A percentile compares a stretch with the other conserved stretches of the same genome.
These are phyloP conservation scores for Lordiphosa clarofinis DNA, from an alignment of 1,140 invertebrate genomes.

Conservation along the genomic window DNA sequence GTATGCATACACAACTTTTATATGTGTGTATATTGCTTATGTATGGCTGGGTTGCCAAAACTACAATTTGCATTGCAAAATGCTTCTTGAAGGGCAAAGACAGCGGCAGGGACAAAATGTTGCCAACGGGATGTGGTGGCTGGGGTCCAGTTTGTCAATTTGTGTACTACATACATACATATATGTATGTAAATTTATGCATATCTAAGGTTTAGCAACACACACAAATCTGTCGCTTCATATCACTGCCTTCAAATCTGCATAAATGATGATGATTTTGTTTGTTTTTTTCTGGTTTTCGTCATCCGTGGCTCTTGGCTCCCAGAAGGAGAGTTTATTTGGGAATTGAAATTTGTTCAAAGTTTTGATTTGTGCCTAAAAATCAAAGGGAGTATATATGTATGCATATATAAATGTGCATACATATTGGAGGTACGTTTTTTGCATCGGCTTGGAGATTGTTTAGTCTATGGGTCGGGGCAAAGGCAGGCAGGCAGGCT, in stretches of 20 bases:
- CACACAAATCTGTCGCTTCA: slow-evolving; percentile 14
- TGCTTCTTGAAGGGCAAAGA: slow-evolving; percentile 21
- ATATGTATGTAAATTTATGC: slow-evolving; percentile 42
- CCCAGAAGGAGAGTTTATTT: slow-evolving; percentile 46
- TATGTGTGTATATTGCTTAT: slow-evolving; percentile 23
- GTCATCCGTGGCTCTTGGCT: slow-evolving; percentile 40
- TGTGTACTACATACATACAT: slow-evolving; percentile 13
- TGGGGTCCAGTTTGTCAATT: slow-evolving; percentile 26
- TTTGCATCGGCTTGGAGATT: not conserved
- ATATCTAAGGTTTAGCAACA: slow-evolving; percentile 36
- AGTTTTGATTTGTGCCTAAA: slow-evolving; percentile 40
- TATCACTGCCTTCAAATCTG: slow-evolving; percentile 66
- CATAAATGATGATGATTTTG: slow-evolving; percentile 72
- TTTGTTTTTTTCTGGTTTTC: slow-evolving; percentile 40
- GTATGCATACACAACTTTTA: not conserved
- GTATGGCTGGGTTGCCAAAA: slow-evolving; percentile 40
- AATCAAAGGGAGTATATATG: slow-evolving; percentile 19
- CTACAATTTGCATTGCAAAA: slow-evolving; percentile 69
- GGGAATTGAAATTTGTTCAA: slow-evolving; percentile 59
- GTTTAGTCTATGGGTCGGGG: slow-evolving; percentile 14
- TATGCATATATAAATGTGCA: not conserved
- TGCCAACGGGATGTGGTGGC: slow-evolving; percentile 3
- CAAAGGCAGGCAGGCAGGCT: slow-evolving; percentile 51
- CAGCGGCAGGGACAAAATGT: slow-evolving; percentile 1
- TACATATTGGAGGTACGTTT: not conserved